Evolutionary conservation across 1,140 invertebrate genomes (phyloP).

Genomic region (Heterodera schachtii): DNA sequence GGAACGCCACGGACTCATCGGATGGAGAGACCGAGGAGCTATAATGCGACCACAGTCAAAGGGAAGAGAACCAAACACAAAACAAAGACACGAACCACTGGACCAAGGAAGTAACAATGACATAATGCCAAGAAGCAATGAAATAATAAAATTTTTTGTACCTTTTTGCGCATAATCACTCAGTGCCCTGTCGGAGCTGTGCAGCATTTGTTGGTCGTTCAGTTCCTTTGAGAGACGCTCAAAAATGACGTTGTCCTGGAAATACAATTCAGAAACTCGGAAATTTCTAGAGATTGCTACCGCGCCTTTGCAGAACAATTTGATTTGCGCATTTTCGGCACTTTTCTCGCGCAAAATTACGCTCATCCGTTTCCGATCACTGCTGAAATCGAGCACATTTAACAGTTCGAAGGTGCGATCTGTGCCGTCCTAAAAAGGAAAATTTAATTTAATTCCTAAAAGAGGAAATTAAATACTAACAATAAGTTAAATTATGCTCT

Average conservation of each 20-base stretch:
- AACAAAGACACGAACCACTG: not conserved
- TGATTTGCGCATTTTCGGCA: conserved; percentile 73
- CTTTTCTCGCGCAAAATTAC: conserved; percentile 76
- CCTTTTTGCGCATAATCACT: conserved; percentile 83
- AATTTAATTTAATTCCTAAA: conserved; percentile 7
- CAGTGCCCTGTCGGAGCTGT: conserved; percentile 81
- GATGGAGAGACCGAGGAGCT: not conserved
- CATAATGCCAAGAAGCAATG: not conserved
- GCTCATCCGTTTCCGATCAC: conserved; percentile 88
- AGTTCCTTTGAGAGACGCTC: conserved; percentile 72
- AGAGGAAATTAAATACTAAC: not conserved
- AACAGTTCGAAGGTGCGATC: conserved; percentile 82
- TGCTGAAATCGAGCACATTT: conserved; percentile 97
- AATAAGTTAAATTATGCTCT: not conserved
- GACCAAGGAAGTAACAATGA: not conserved
- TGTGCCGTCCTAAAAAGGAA: conserved; percentile 68
- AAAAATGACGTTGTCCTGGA: conserved; percentile 76
- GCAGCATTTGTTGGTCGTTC: conserved; percentile 66
- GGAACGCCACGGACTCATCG: not conserved
- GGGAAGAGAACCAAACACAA: not conserved
- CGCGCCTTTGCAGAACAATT: conserved; percentile 89
- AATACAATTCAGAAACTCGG: not conserved
- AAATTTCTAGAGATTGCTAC: conserved; percentile 69
- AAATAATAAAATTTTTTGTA: not conserved
- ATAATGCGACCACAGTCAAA: not conserved